phyloP scores from a whole-genome alignment of 1,140 invertebrate species.

The Mya arenaria region DNA sequence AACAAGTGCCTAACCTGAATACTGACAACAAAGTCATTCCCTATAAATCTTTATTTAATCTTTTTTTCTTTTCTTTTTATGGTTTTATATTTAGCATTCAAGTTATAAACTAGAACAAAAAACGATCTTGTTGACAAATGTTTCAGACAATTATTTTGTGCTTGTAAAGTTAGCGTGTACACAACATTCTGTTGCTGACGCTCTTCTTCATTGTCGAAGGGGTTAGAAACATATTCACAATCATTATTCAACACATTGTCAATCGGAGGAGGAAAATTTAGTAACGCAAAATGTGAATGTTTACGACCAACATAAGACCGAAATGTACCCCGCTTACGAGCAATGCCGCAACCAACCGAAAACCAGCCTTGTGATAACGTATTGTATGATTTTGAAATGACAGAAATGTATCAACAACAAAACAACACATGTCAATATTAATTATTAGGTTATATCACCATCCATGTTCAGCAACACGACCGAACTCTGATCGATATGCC shows the following conservation, averaged over 20 bases:
- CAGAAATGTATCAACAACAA: too few species aligned
- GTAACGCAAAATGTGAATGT: not conserved
- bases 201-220: slow-evolving; percentile 16
- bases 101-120: slow-evolving; percentile 1
- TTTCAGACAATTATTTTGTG: slow-evolving; percentile 1
- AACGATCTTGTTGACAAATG: slow-evolving; percentile 14
- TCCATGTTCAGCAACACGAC: too few species aligned
- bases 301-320: slow-evolving; percentile 12
- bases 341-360: not conserved
- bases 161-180: slow-evolving; percentile 30
- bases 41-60: not conserved
- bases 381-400: not conserved
- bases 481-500: too few species aligned
- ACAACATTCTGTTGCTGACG: slow-evolving; percentile 16
- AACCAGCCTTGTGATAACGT: not conserved
- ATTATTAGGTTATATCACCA: too few species aligned
- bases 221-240: slow-evolving; percentile 3
- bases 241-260: not conserved
- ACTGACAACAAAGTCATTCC: not conserved
- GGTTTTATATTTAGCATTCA: not conserved
- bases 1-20: slow-evolving; percentile 13
- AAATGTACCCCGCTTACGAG: slow-evolving; percentile 34
- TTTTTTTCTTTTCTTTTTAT: slow-evolving; percentile 12
- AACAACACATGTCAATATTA: too few species aligned
- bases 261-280: not conserved